Percentiles rank a stretch among this genome's conserved stretches.
Conservation (phyloP, 2,888 invertebrate species). For the Euphydryas editha region DNA sequence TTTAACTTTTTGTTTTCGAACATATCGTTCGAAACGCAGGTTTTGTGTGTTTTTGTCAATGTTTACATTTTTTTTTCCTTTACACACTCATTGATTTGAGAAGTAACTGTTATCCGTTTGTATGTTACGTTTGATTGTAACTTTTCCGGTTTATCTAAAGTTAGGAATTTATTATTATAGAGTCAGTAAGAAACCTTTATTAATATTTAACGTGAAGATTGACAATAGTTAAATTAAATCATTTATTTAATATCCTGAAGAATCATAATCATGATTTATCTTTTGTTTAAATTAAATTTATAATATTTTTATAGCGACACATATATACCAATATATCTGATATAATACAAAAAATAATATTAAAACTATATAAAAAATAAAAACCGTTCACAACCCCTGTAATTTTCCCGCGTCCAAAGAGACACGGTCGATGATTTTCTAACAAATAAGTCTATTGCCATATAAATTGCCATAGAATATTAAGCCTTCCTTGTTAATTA, state of each 20-base stretch:
- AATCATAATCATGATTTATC: too few relatives aligned
- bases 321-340: too few relatives aligned
- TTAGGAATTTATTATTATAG: too few relatives aligned
- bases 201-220: too few relatives aligned
- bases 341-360: too few relatives aligned
- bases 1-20: slow-evolving; percentile 40
- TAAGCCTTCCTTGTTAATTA: slow-evolving; percentile 63
- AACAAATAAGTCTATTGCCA: slow-evolving; percentile 66
- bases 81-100: background rate
- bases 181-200: too few relatives aligned
- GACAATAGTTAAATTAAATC: too few relatives aligned
- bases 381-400: slow-evolving; percentile 50
- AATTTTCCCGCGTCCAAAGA: slow-evolving; percentile 49
- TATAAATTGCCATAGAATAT: slow-evolving; percentile 59
- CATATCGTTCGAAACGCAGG: slow-evolving; percentile 36
- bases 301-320: too few relatives aligned
- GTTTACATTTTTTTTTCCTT: slow-evolving; percentile 42
- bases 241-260: background rate
- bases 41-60: slow-evolving; percentile 38
- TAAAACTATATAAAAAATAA: slow-evolving; percentile 18
- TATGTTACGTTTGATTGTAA: background rate
- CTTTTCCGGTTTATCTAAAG: too few relatives aligned
- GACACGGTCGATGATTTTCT: slow-evolving; percentile 63
- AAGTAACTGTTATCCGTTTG: slow-evolving; percentile 6
- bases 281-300: too few relatives aligned